phyloP scores from a whole-genome alignment of 2,113 vertebrate genomes.

The Phyllostomus discolor region DNA sequence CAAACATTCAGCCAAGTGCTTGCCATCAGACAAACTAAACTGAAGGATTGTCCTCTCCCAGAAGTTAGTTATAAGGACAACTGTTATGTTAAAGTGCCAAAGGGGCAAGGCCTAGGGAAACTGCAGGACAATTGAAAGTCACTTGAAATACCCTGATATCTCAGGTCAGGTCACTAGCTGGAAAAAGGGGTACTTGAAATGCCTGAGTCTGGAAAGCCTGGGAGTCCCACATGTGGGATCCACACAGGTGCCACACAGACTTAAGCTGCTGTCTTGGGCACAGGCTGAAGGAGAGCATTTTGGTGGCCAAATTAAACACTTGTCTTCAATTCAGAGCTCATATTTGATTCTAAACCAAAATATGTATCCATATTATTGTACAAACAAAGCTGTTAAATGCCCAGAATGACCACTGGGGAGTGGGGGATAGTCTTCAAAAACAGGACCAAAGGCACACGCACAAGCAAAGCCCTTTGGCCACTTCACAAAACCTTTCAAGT shows the following conservation, averaged over 20 bases:
- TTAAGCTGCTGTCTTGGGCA: slow-evolving; percentile 57
- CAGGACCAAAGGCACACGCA: slow-evolving; percentile 45
- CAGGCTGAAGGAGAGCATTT: slow-evolving; percentile 56
- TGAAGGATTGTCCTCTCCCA: background rate
- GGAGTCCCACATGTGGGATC: slow-evolving; percentile 58
- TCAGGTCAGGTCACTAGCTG: background rate
- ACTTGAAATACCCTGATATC: background rate
- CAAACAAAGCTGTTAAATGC: slow-evolving; percentile 51
- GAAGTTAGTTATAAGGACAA: background rate
- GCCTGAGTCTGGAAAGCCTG: background rate
- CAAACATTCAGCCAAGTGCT: background rate
- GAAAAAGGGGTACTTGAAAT: background rate
- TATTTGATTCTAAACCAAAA: slow-evolving; percentile 74
- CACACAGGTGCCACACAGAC: slow-evolving; percentile 56
- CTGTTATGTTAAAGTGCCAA: background rate
- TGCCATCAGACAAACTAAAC: background rate
- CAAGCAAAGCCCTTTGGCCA: slow-evolving; percentile 38
- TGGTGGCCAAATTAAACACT: slow-evolving; percentile 72
- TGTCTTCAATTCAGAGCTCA: slow-evolving; percentile 76
- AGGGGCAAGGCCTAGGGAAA: background rate
- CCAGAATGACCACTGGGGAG: background rate
- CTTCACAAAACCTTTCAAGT: slow-evolving; percentile 37
- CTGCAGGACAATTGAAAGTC: background rate
- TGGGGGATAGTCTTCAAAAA: slow-evolving; percentile 35
- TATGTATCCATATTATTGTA: slow-evolving; percentile 55